These are phyloP conservation scores for Heliconius nattereri DNA, from an alignment of 1,140 invertebrate species.

Conservation along the genomic window DNA sequence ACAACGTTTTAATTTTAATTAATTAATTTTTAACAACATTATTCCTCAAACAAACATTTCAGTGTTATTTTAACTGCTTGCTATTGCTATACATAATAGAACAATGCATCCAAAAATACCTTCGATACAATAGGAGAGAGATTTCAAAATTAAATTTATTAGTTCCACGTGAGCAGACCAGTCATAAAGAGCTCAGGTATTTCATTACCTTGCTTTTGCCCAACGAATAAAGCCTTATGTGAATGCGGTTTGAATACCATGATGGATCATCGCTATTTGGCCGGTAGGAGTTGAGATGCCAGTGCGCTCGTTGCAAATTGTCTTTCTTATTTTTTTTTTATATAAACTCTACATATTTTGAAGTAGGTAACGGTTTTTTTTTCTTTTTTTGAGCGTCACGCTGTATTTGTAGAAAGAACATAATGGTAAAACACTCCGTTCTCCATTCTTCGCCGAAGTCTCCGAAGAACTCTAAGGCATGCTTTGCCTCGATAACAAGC, in stretches of 20 bases:
- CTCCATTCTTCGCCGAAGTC: too few relatives aligned
- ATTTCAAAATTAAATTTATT: slow-evolving; percentile 56
- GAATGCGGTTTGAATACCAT: slow-evolving; percentile 23
- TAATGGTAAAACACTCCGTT: too few relatives aligned
- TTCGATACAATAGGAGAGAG: slow-evolving; percentile 44
- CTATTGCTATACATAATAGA: not conserved
- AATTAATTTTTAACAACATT: too few relatives aligned
- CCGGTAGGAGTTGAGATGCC: slow-evolving; percentile 24
- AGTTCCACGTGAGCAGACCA: slow-evolving; percentile 45
- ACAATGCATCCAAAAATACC: slow-evolving; percentile 43
- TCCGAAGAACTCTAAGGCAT: too few relatives aligned
- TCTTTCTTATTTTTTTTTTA: not conserved
- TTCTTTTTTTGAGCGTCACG: too few relatives aligned
- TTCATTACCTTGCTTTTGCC: slow-evolving; percentile 44
- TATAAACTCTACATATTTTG: too few relatives aligned
- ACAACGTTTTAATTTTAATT: too few relatives aligned
- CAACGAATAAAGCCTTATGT: slow-evolving; percentile 41
- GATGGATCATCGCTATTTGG: slow-evolving; percentile 44
- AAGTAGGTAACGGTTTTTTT: too few relatives aligned
- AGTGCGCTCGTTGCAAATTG: slow-evolving; percentile 21
- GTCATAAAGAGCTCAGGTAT: slow-evolving; percentile 47
- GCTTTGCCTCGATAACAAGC: too few relatives aligned
- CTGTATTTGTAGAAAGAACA: too few relatives aligned
- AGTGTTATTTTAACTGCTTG: not conserved
- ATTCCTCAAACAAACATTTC: too few relatives aligned